Evolutionary conservation across 1,140 invertebrate species (phyloP), one percentile per base, ranked within the genome.

Genomic region (Drosophila malerkotliana): DNA sequence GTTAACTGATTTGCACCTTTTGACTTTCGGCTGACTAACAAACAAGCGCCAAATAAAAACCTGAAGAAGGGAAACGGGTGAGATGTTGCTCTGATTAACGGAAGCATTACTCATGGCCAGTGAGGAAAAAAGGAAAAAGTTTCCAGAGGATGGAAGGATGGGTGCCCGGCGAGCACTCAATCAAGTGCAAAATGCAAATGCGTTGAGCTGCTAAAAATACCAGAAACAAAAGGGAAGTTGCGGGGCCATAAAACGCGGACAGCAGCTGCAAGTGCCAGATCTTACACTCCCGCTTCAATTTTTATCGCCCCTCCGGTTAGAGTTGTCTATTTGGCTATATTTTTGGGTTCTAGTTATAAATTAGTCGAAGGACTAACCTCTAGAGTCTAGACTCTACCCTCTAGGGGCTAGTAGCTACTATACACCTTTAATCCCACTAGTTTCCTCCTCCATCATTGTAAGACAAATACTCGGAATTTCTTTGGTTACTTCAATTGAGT

Each of bases 1-100:
- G 77, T 78, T 85, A 87, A 79, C 80, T 87, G 82, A 85, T 85
- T 87, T 80, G 80, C 82, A 85, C 83, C 83, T 88, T 85, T 87
- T 75, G 76, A 56, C 72, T 76, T 64, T 76, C 62, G 45, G 49
- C 44, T 52, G 61, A 60, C 55, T 60, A 60, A 54, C 54, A 56
- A 52, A 30, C 32, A 54, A 47, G 53, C 28, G 34, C 5, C 18
- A 47, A 47, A 47, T 21, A 18, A 21, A 12, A 21, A 10, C 4
- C n/a, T 41, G 30, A 15, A 28, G 18, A 14, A 14, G 21, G 28
- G n/a, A 18, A 9, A 7, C 32, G 45, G 51, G 5, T 37, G 26
- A 9, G 62, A 10, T 37, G 30, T 10, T 10, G 18, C 52, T 64
- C 66, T 85, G 82, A 85, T 85, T 87, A 88, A 87, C 82, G 82